phyloP scores from a whole-genome alignment of 1,140 invertebrate species.

The Drosophila teissieri region DNA sequence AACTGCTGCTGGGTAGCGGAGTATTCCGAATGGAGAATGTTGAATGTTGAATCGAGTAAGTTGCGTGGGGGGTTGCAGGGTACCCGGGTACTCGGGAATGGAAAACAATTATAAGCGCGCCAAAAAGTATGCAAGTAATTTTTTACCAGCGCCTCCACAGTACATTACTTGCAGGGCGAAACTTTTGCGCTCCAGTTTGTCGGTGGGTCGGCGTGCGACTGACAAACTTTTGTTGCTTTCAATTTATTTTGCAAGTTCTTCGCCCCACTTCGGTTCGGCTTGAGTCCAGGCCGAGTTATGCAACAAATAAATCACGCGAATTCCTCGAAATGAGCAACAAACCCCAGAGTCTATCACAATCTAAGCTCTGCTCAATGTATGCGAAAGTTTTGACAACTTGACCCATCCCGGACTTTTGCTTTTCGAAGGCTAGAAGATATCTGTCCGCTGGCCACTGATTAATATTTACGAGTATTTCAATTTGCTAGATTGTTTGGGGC shows the following conservation, averaged over 20 bases:
- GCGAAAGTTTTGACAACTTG: conserved; percentile 34
- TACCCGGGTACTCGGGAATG: conserved; percentile 27
- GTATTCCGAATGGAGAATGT: neutral
- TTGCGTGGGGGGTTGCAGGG: neutral
- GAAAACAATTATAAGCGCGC: conserved; percentile 79
- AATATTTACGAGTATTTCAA: conserved; percentile 75
- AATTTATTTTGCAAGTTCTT: conserved; percentile 72
- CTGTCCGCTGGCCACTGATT: conserved; percentile 54
- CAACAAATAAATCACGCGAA: conserved; percentile 77
- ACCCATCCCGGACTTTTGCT: conserved; percentile 19
- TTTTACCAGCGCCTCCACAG: conserved; percentile 50
- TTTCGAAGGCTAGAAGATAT: conserved; percentile 11
- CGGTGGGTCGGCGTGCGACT: conserved; percentile 20
- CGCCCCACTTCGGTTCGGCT: conserved; percentile 6
- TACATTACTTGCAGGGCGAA: conserved; percentile 64
- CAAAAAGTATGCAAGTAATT: conserved; percentile 75
- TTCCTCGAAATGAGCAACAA: conserved; percentile 52
- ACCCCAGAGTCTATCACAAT: conserved; percentile 56
- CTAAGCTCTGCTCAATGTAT: conserved; percentile 50
- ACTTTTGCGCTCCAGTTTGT: conserved; percentile 36
- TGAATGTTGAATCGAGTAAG: neutral
- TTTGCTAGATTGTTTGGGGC: conserved; percentile 59
- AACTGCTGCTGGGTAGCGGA: conserved; percentile 1
- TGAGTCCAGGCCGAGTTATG: conserved; percentile 56
- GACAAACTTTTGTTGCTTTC: conserved; percentile 77